These are phyloP conservation scores for Tetramorium bicarinatum DNA, from an alignment of 2,888 invertebrate species.

Conservation along the genomic window DNA sequence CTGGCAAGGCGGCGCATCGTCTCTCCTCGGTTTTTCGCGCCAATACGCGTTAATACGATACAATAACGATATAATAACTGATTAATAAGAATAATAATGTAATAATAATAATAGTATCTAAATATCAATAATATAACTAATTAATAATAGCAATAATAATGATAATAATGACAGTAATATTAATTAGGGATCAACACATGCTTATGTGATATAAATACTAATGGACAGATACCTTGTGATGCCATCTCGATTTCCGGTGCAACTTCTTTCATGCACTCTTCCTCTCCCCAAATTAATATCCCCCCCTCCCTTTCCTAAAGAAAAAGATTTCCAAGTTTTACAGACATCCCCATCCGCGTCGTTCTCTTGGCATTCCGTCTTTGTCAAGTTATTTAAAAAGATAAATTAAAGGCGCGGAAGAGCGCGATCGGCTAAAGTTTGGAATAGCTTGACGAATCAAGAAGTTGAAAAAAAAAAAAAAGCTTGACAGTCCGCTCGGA, in stretches of 20 bases:
- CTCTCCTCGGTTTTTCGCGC: slow-evolving; percentile 33
- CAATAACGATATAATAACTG: slow-evolving; percentile 40
- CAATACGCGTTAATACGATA: slow-evolving; percentile 23
- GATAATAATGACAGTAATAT: slow-evolving; percentile 63
- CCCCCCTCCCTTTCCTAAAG: not conserved
- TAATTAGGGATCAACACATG: slow-evolving; percentile 71
- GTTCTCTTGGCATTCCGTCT: slow-evolving; percentile 21
- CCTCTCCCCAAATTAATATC: not conserved
- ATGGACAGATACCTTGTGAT: slow-evolving; percentile 72
- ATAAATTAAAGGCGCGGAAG: not conserved
- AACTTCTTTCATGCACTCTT: not conserved
- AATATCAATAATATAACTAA: slow-evolving; percentile 60
- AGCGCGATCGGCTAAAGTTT: slow-evolving; percentile 13
- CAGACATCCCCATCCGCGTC: not conserved
- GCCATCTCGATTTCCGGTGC: slow-evolving; percentile 56
- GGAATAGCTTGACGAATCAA: slow-evolving; percentile 28
- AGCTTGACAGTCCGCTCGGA: slow-evolving; percentile 31
- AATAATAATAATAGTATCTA: slow-evolving; percentile 70
- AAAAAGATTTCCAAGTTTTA: not conserved
- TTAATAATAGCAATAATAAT: slow-evolving; percentile 63
- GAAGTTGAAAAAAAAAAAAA: slow-evolving; percentile 11
- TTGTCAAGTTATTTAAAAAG: slow-evolving; percentile 50
- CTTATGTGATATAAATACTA: slow-evolving; percentile 73
- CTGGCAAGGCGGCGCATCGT: slow-evolving; percentile 70
- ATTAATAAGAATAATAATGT: slow-evolving; percentile 60